A percentile compares a stretch with the other conserved stretches of the same genome.
Conservation (phyloP, 2,797 vertebrate genomes). For the Phalloptychus januarius region DNA sequence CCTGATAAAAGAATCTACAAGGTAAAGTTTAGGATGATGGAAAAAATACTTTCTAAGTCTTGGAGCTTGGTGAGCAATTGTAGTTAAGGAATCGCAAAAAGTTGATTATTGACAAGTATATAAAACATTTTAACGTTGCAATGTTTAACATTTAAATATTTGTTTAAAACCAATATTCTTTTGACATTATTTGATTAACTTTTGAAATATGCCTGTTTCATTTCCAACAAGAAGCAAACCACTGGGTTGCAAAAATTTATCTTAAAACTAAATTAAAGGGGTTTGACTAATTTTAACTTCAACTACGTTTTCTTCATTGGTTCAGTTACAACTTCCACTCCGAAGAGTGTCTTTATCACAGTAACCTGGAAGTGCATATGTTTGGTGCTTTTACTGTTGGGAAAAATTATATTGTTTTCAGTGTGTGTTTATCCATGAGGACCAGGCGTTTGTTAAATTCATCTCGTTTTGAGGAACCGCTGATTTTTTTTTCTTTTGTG, state of each 20-base stretch:
- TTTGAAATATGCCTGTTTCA: background rate
- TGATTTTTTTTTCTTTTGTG: background rate
- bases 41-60: background rate
- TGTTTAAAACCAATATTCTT: background rate
- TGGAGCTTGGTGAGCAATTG: background rate
- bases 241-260: background rate
- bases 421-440: background rate
- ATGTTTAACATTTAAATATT: background rate
- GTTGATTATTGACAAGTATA: background rate
- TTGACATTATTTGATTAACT: background rate
- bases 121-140: background rate
- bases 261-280: background rate
- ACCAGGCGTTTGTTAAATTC: background rate
- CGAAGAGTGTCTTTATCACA: background rate
- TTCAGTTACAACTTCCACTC: background rate
- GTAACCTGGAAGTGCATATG: background rate
- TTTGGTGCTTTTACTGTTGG: background rate
- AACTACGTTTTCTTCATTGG: background rate
- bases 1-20: background rate
- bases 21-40: background rate
- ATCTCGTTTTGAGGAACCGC: background rate
- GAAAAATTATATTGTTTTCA: background rate
- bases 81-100: background rate
- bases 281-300: background rate
- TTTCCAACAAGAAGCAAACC: background rate